phyloP scores from a whole-genome alignment of 2,113 vertebrate species.

The Tretioscincus oriximinensis region DNA sequence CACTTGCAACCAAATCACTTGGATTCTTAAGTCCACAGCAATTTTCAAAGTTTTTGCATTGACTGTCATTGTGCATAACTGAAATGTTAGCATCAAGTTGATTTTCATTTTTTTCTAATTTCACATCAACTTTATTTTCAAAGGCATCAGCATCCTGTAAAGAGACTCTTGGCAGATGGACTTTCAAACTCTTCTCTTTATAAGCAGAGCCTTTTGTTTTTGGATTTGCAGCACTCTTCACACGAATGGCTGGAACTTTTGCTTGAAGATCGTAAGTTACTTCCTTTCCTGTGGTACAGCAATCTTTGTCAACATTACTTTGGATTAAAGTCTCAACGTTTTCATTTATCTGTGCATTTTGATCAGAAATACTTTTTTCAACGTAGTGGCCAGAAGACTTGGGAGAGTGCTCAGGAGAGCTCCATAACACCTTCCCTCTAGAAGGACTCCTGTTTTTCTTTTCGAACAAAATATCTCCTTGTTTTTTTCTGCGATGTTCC shows the following conservation, averaged over 20 bases:
- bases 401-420: slow-evolving; percentile 22
- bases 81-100: slow-evolving; percentile 33
- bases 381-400: slow-evolving; percentile 18
- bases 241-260: not conserved
- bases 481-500: slow-evolving; percentile 67
- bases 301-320: slow-evolving; percentile 24
- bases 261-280: slow-evolving; percentile 4
- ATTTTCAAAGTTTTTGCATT: slow-evolving; percentile 53
- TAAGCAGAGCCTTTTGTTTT: not conserved
- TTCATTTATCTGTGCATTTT: slow-evolving; percentile 59
- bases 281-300: not conserved
- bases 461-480: slow-evolving; percentile 45
- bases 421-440: slow-evolving; percentile 48
- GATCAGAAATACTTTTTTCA: slow-evolving; percentile 38
- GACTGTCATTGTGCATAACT: slow-evolving; percentile 16
- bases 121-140: slow-evolving; percentile 33
- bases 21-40: slow-evolving; percentile 65
- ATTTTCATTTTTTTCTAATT: slow-evolving; percentile 21
- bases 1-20: slow-evolving; percentile 64
- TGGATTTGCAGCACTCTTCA: slow-evolving; percentile 1
- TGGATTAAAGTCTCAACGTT: slow-evolving; percentile 66
- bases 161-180: slow-evolving; percentile 52
- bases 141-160: slow-evolving; percentile 35
- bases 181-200: slow-evolving; percentile 24
- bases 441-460: slow-evolving; percentile 31